These are phyloP conservation scores for Nomada ferruginata DNA, from an alignment of 2,888 invertebrate genomes.

Conservation along the genomic window DNA sequence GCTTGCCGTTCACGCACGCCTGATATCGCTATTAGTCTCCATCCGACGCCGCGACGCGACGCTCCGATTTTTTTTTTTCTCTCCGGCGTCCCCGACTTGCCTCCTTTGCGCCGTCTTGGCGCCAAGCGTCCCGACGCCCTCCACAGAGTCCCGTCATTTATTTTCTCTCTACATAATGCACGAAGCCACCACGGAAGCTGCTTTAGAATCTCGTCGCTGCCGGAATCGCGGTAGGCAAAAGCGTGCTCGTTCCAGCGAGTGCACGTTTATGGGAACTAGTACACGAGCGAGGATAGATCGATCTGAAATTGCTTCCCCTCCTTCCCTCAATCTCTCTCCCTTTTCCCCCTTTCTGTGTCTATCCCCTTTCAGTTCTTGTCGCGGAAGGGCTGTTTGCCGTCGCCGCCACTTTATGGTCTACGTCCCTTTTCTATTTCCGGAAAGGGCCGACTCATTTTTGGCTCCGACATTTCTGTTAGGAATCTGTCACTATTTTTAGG, in stretches of 20 bases:
- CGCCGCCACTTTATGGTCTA: conserved; percentile 3
- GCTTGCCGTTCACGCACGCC: background rate
- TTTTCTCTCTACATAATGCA: conserved; percentile 71
- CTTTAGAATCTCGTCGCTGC: conserved; percentile 35
- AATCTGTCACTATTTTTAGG: conserved; percentile 1
- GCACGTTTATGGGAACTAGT: conserved; percentile 12
- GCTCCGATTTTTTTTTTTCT: conserved; percentile 26
- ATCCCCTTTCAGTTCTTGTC: background rate
- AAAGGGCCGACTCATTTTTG: background rate
- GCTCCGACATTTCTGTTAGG: background rate
- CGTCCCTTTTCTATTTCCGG: conserved; percentile 16
- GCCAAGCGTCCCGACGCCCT: conserved; percentile 79
- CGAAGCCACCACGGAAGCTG: conserved; percentile 57
- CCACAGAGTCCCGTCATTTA: conserved; percentile 72
- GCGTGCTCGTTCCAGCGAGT: background rate
- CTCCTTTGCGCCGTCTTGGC: conserved; percentile 67
- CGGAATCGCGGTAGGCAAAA: conserved; percentile 31
- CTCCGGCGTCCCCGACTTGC: conserved; percentile 12
- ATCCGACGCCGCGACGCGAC: background rate
- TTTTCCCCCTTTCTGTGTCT: background rate
- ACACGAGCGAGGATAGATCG: conserved; percentile 48
- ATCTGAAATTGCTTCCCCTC: conserved; percentile 55
- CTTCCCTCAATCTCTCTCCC: no score
- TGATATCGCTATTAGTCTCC: conserved; percentile 9
- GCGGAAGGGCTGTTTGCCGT: conserved; percentile 22